Conservation (phyloP, 2,797 vertebrate genomes). For the Notamacropus eugenii region DNA sequence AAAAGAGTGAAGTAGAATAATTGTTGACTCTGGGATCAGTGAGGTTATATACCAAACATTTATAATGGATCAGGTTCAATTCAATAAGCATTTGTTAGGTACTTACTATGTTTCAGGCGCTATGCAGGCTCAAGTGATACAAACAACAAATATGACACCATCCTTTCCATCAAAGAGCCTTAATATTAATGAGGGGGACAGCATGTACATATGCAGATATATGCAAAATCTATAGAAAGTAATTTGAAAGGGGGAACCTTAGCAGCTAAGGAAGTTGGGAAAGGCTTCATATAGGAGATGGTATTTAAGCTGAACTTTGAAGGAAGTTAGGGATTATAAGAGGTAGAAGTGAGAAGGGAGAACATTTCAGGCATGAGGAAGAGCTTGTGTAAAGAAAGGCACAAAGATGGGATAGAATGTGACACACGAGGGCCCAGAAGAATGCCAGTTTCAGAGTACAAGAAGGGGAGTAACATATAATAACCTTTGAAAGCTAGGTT, state of each 20-base stretch:
- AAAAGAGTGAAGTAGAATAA: neutral
- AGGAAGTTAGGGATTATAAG: neutral
- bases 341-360: neutral
- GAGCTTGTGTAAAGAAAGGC: neutral
- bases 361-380: neutral
- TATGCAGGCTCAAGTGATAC: neutral
- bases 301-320: neutral
- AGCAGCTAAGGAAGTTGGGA: neutral
- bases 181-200: neutral
- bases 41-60: neutral
- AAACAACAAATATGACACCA: neutral
- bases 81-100: neutral
- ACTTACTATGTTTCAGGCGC: neutral
- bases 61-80: neutral
- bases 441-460: neutral
- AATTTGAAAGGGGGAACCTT: neutral
- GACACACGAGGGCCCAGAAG: neutral
- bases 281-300: neutral
- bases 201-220: neutral
- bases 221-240: neutral
- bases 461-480: neutral
- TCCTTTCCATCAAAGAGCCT: neutral
- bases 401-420: neutral
- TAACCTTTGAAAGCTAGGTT: neutral
- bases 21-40: neutral